Evolutionary conservation across 2,888 invertebrate species (phyloP).

Genomic region (Criorhina ranunculi): DNA sequence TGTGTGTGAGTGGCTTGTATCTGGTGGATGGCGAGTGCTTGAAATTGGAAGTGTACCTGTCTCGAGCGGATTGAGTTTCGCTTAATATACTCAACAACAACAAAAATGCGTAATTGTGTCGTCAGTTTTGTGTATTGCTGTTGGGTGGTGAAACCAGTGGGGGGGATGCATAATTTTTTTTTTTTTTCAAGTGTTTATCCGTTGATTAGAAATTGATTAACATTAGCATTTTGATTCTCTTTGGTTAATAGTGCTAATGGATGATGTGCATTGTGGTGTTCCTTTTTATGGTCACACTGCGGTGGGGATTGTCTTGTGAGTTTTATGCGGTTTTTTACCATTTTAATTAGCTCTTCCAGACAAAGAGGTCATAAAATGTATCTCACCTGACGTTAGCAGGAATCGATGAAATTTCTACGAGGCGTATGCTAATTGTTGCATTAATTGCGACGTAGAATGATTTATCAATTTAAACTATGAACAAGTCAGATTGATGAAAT

Average conservation of each 20-base stretch:
- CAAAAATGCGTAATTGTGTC: conserved; percentile 52
- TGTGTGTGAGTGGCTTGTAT: conserved; percentile 13
- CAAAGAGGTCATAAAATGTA: conserved; percentile 19
- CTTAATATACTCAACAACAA: not conserved
- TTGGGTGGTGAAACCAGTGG: not conserved
- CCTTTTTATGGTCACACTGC: not conserved
- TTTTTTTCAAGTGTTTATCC: not conserved
- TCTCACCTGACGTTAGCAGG: not conserved
- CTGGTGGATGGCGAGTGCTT: no score
- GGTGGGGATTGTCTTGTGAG: conserved; percentile 3
- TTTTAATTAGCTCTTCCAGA: conserved; percentile 31
- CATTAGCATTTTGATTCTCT: conserved; percentile 11
- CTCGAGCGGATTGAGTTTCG: conserved; percentile 34
- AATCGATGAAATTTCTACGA: not conserved
- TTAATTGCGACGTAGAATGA: not conserved
- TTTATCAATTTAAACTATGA: not conserved
- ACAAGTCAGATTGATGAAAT: not conserved
- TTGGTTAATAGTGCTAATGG: conserved; percentile 42
- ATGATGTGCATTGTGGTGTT: conserved; percentile 28
- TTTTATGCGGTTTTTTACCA: not conserved
- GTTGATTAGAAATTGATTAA: conserved; percentile 16
- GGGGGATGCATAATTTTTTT: not conserved
- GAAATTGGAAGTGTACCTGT: conserved; percentile 3
- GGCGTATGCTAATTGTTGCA: conserved; percentile 35
- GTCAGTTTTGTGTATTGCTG: conserved; percentile 9